phyloP scores from a whole-genome alignment of 2,888 invertebrate species.

The Calameuta filiformis region DNA sequence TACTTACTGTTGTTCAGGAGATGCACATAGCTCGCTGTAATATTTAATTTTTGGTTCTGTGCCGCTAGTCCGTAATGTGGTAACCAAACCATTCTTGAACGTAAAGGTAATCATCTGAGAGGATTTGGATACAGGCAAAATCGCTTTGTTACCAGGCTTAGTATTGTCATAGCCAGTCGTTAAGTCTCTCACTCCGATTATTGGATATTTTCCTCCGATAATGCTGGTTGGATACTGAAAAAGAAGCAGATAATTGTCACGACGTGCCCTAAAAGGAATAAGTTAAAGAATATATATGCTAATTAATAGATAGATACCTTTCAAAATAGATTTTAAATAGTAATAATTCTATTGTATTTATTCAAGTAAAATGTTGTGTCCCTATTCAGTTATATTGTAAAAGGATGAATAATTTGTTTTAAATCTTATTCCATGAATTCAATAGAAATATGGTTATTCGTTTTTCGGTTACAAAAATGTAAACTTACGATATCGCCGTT shows the following conservation, averaged over 20 bases:
- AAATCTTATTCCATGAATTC: no score
- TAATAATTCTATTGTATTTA: no score
- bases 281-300: no score
- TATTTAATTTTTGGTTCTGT: conserved; percentile 99
- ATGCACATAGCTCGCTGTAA: conserved; percentile 89
- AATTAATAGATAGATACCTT: no score
- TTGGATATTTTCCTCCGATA: conserved; percentile 72
- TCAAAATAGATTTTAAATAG: no score
- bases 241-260: conserved; percentile 23
- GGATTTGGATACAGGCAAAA: conserved; percentile 74
- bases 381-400: no score
- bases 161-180: conserved; percentile 87
- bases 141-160: conserved; percentile 76
- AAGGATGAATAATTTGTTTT: no score
- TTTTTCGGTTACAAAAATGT: no score
- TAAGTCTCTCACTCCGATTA: conserved; percentile 84
- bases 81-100: conserved; percentile 86
- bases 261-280: no score
- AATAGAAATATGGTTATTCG: no score
- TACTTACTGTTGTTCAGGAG: conserved; percentile 73
- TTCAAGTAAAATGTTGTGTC: no score
- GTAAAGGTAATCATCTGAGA: conserved; percentile 95
- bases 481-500: conserved; percentile 33
- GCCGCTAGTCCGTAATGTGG: conserved; percentile 94
- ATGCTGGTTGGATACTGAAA: conserved; percentile 80